phyloP scores from a whole-genome alignment of 2,797 vertebrate genomes.

The Cirrhinus molitorella region DNA sequence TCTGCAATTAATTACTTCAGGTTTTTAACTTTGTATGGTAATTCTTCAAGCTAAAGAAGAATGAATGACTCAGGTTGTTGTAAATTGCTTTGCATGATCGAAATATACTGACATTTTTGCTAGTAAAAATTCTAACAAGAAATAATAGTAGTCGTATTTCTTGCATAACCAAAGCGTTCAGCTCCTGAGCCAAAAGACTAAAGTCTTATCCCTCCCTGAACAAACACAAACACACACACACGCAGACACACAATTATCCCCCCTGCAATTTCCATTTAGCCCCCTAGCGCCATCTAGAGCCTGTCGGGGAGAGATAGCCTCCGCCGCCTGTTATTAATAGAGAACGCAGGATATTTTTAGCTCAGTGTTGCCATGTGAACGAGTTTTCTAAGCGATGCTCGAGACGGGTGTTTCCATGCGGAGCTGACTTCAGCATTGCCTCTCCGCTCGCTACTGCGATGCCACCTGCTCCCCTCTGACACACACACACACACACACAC shows the following conservation, averaged over 20 bases:
- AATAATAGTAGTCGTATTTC: background rate
- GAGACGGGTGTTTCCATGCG: slow-evolving; percentile 78
- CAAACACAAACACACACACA: slow-evolving; percentile 32
- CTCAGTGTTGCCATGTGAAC: slow-evolving; percentile 85
- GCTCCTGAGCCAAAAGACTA: background rate
- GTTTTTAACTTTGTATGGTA: background rate
- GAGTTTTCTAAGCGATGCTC: slow-evolving; percentile 77
- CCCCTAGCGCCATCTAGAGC: slow-evolving; percentile 79
- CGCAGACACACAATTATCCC: slow-evolving; percentile 22
- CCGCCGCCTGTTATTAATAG: slow-evolving; percentile 79
- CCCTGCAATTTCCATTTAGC: slow-evolving; percentile 50
- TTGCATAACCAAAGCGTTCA: background rate
- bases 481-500: slow-evolving; percentile 10
- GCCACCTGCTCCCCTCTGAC: slow-evolving; percentile 52
- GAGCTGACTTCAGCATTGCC: slow-evolving; percentile 70
- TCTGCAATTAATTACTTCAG: background rate
- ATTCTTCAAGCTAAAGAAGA: background rate
- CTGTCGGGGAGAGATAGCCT: slow-evolving; percentile 21
- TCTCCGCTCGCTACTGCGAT: slow-evolving; percentile 52
- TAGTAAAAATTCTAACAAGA: background rate
- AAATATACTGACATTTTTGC: too few relatives aligned
- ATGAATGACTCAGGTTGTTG: background rate
- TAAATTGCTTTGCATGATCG: too few relatives aligned
- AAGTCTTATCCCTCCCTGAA: slow-evolving; percentile 30
- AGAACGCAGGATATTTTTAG: slow-evolving; percentile 81